Base-by-base conservation (phyloP, 2,888 invertebrate genomes). In the Cantharis rustica region DNA sequence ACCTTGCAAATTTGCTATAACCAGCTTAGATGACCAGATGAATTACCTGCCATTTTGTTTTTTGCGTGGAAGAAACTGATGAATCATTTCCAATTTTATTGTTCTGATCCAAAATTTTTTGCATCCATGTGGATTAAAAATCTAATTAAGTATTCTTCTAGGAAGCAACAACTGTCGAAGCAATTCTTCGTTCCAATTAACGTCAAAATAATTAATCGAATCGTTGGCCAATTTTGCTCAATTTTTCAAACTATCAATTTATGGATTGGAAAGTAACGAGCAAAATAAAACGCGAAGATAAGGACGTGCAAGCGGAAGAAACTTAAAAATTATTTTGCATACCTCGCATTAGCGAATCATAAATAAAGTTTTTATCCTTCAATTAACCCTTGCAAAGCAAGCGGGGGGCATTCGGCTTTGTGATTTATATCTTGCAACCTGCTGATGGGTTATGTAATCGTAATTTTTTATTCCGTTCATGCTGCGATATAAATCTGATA, bases 291-390 rank as follows among this genome's bases (percentile, higher is more conserved):
- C 4, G 13, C 31, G 4, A 27, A 31, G 31, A 3, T 31, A 31
- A 47, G 47, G 47, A 47, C 47, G 47, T 47, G 47, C 47, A 47
- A n/a, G 47, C 47, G 47, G 47, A 47, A 47, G 47, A n/a, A n/a
- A 47, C 13, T 47, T n/a, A n/a, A 47, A 47, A 47, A 47, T 47
- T 4, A 47, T 47, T 47, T 47, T 47, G 47, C 47, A 47, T 47
- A 47, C 47, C 47, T 7, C 47, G 47, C 47, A 47, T 47, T 47
- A 47, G 47, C 47, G n/a, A 47, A 71, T 71, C 75, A 68, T 71
- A 71, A 75, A 75, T 75, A 75, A 71, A 75, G 71, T 75, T 75
- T 75, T 71, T 47, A 75, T 74, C 75, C 73, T 75, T 71, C 71
- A 75, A 75, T 75, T 75, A 75, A 75, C 75, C 71, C 75, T 75